phyloP scores from a whole-genome alignment of 2,888 invertebrate species.

The Tenodera sinensis region DNA sequence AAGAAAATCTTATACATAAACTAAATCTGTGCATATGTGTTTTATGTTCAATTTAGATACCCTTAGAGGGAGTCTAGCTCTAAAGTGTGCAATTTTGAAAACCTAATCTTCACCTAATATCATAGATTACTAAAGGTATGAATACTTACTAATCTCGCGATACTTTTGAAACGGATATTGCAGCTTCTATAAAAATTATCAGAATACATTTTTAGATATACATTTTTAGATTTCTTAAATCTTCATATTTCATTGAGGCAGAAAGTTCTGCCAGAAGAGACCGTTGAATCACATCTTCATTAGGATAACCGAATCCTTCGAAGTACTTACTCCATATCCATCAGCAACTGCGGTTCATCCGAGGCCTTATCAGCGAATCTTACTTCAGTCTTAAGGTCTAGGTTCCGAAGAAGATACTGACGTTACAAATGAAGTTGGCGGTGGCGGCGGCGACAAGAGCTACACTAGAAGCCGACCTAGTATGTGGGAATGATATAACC shows the following conservation, averaged over 20 bases:
- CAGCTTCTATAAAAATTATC: not conserved
- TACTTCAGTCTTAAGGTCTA: not conserved
- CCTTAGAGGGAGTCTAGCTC: no score
- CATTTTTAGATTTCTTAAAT: not conserved
- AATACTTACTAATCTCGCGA: no score
- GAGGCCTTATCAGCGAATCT: not conserved
- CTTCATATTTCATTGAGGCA: not conserved
- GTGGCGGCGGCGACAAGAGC: not conserved
- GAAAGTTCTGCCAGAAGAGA: not conserved
- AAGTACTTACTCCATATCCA: not conserved
- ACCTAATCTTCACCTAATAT: no score
- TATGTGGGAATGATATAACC: not conserved
- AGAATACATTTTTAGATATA: not conserved
- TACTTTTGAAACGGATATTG: no score
- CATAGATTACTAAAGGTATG: no score
- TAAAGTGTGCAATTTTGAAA: no score
- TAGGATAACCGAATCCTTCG: not conserved
- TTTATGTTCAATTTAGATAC: no score
- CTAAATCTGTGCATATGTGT: no score
- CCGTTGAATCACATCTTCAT: not conserved
- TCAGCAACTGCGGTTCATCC: slow-evolving; percentile 10
- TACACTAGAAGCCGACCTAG: not conserved
- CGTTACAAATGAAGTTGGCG: not conserved
- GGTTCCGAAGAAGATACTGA: not conserved
- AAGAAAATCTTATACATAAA: no score